A percentile compares a stretch with the other conserved stretches of the same genome.
These are phyloP conservation scores for Dinothrombium tinctorium DNA, from an alignment of 1,140 invertebrate species.

Conservation along the genomic window DNA sequence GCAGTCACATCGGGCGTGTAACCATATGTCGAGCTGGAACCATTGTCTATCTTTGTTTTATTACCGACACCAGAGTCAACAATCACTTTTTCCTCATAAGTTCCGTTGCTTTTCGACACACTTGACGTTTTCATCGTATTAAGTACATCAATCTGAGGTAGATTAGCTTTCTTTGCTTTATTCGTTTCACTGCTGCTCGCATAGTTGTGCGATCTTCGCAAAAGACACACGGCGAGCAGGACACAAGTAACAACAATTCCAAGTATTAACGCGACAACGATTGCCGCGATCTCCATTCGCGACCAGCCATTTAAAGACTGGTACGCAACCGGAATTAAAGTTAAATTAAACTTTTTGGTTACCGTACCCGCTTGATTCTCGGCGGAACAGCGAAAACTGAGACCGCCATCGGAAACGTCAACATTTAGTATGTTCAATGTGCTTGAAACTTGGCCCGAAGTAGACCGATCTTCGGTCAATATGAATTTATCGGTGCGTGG, in stretches of 20 bases:
- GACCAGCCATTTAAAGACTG: slow-evolving; percentile 18
- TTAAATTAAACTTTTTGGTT: slow-evolving; percentile 39
- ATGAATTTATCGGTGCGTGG: slow-evolving; percentile 25
- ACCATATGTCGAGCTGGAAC: slow-evolving; percentile 14
- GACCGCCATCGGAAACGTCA: slow-evolving; percentile 34
- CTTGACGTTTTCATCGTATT: slow-evolving; percentile 7
- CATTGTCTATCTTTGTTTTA: slow-evolving; percentile 14
- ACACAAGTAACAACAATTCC: slow-evolving; percentile 30
- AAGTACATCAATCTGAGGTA: slow-evolving; percentile 8
- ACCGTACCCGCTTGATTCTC: slow-evolving; percentile 48
- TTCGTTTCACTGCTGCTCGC: background rate
- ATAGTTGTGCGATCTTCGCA: slow-evolving; percentile 9
- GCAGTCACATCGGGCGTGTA: slow-evolving; percentile 14
- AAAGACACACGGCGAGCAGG: slow-evolving; percentile 18
- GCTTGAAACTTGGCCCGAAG: slow-evolving; percentile 21
- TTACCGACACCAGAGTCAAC: slow-evolving; percentile 9
- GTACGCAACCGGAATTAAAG: slow-evolving; percentile 28
- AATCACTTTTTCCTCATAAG: slow-evolving; percentile 14
- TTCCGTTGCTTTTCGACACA: slow-evolving; percentile 6
- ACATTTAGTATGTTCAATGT: slow-evolving; percentile 42
- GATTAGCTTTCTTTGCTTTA: background rate
- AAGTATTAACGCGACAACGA: slow-evolving; percentile 31
- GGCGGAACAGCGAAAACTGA: slow-evolving; percentile 42
- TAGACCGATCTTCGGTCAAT: slow-evolving; percentile 22
- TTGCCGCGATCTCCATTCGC: slow-evolving; percentile 25